Evolutionary conservation across 64 coral and sea anemone species (phyloP), one percentile per base, ranked within the genome.

Genomic region (Pocillopora damicornis): DNA sequence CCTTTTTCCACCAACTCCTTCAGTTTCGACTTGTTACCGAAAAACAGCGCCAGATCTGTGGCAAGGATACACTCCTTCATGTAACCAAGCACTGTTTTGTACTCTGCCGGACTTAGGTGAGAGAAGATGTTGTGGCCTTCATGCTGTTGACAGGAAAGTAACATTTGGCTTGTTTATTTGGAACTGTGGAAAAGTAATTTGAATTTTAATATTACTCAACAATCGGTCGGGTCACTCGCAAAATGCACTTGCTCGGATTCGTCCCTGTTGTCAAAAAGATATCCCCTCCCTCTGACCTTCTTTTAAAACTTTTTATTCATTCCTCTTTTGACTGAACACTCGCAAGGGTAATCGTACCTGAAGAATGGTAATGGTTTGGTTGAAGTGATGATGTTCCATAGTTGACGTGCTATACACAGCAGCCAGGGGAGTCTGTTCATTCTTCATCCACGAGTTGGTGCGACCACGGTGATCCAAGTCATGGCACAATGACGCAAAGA

Each of bases 61-160:
- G 97, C 97, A 79, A 99, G 79, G 20, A 99, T 99, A 76, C 97
- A 99, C 60, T 99, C 93, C 63, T 99, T 99, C 88, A 99, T 99
- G 75, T 95, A 94, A 79, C 97, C 97, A 25, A 99, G 79, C 12
- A 99, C 93, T 37, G 88, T 90, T 59, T 99, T 99, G 90, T 99
- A 99, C 75, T 99, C 97, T 13, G 90, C 76, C 16, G 97, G 95
- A 18, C 88, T 92, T 62, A 99, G 68, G 20, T 94, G 93, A 18
- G 97, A 99, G 79, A 99, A 99, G 58, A 99, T 99, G 64, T 99
- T 99, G 79, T 99, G 97, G 11, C 97, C 97, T 88, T 99, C 97
- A 58, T 99, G 97, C 97, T 99, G 59, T 25, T 75, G 23, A 86
- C 20, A 37, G 15, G 87, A 60, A 64, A 87, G 42, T 51, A 7